These are phyloP conservation scores for Apaloderma vittatum DNA, from an alignment of 2,113 vertebrate genomes.

Conservation along the genomic window DNA sequence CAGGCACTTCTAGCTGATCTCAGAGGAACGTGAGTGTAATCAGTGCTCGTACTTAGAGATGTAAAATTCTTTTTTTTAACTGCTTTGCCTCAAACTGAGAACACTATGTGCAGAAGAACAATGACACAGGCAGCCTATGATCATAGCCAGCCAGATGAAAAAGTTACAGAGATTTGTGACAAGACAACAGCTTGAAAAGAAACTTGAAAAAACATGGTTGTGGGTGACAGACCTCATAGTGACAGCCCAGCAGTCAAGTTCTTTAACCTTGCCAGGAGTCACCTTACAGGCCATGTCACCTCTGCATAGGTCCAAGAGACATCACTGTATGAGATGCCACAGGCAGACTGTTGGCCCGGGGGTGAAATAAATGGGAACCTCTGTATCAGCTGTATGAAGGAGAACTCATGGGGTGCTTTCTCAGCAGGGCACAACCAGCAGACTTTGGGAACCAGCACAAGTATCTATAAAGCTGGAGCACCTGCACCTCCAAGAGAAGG, in stretches of 20 bases:
- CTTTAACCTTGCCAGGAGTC: neutral
- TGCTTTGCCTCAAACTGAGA: neutral
- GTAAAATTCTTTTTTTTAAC: neutral
- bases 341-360: neutral
- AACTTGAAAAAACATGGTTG: no score
- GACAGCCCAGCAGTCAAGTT: neutral
- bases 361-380: neutral
- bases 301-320: neutral
- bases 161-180: neutral
- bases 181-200: neutral
- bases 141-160: neutral
- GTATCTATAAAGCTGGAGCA: neutral
- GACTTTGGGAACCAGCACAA: neutral
- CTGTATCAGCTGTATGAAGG: rapidly evolving
- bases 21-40: neutral
- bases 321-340: rapidly evolving
- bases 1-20: neutral
- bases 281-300: neutral
- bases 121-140: neutral
- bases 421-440: neutral
- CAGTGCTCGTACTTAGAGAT: neutral
- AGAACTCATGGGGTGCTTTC: neutral
- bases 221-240: neutral
- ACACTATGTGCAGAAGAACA: neutral
- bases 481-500: neutral